A percentile compares a stretch with the other conserved stretches of the same genome.
These are phyloP conservation scores for Rhabdomys dilectus DNA, from an alignment of 2,113 vertebrate genomes.

Conservation along the genomic window DNA sequence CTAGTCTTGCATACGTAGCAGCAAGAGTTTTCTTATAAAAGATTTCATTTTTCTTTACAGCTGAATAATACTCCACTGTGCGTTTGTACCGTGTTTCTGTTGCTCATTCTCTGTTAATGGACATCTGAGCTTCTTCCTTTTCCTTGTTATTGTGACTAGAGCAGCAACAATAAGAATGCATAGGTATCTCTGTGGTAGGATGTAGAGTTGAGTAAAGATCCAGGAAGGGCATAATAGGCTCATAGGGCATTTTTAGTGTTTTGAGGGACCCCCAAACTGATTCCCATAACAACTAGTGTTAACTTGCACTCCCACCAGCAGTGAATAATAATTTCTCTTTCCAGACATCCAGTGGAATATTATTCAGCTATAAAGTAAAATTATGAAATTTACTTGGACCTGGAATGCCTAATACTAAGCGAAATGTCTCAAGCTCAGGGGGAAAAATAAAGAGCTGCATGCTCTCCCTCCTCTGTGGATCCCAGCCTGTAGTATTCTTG, in stretches of 20 bases:
- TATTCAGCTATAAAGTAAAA: not conserved
- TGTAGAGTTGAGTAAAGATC: not conserved
- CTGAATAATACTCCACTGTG: not conserved
- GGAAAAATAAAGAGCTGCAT: not conserved
- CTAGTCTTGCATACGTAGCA: not conserved
- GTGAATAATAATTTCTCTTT: not conserved
- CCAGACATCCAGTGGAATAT: not conserved
- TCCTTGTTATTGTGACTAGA: not conserved
- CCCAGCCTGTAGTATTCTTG: not conserved
- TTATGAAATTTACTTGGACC: not conserved
- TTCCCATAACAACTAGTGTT: not conserved
- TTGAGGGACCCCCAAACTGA: not conserved
- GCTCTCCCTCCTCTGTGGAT: too few species aligned
- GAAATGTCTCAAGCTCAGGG: not conserved
- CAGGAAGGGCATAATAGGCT: not conserved
- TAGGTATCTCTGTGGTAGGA: not conserved
- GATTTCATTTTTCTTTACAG: not conserved
- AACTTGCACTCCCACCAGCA: not conserved
- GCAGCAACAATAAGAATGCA: not conserved
- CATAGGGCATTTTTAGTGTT: not conserved
- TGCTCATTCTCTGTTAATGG: too few species aligned
- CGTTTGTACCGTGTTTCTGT: too few species aligned
- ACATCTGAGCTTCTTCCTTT: not conserved
- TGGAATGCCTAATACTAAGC: not conserved
- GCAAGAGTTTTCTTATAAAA: not conserved